A percentile compares a stretch with the other conserved stretches of the same genome.
Conservation (phyloP, 1,140 invertebrate species). For the Triops longicaudatus region DNA sequence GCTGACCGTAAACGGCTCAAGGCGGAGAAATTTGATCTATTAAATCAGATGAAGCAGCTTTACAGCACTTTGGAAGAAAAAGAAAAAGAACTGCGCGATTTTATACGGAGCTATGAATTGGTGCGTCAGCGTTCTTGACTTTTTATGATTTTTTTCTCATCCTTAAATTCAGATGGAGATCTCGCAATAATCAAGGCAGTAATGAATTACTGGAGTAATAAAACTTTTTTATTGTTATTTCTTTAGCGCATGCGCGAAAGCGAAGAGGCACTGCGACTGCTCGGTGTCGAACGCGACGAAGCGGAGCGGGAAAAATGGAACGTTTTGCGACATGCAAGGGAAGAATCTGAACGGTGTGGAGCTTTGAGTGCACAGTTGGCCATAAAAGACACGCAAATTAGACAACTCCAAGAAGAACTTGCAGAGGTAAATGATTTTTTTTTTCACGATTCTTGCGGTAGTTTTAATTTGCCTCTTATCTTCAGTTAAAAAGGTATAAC, state of each 20-base stretch:
- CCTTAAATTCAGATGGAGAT: background rate
- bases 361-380: constrained; percentile 76
- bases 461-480: background rate
- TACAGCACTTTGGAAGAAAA: constrained; percentile 89
- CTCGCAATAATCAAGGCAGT: background rate
- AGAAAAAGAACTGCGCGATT: constrained; percentile 83
- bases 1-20: constrained; percentile 81
- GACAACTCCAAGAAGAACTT: constrained; percentile 71
- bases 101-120: constrained; percentile 89
- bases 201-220: background rate
- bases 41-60: constrained; percentile 90
- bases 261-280: constrained; percentile 58
- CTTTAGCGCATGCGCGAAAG: constrained; percentile 62
- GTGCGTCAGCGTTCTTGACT: constrained; percentile 40
- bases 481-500: background rate
- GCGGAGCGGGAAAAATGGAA: constrained; percentile 80
- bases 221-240: background rate
- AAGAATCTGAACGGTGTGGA: constrained; percentile 78
- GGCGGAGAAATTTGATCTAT: constrained; percentile 84
- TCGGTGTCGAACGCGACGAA: constrained; percentile 68
- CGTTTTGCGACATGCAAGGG: constrained; percentile 71
- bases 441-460: too few relatives aligned
- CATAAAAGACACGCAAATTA: constrained; percentile 70
- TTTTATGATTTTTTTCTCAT: background rate
- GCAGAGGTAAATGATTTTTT: constrained; percentile 51